Evolutionary conservation across 1,140 invertebrate species (phyloP), one percentile per base, ranked within the genome.

Genomic region (Globodera rostochiensis): DNA sequence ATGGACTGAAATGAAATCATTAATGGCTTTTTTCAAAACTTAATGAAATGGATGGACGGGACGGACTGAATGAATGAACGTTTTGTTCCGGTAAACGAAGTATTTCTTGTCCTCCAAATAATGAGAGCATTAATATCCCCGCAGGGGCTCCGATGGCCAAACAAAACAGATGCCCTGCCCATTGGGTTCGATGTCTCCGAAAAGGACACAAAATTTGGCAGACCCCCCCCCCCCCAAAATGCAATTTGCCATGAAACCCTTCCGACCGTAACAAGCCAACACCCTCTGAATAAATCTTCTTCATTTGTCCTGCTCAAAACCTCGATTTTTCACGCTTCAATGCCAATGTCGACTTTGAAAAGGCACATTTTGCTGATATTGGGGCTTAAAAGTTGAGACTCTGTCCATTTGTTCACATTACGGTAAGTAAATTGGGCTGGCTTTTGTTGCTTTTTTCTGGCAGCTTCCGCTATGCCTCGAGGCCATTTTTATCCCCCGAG

Each of bases 381-480:
- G 57, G 13, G 46, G 73, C 45, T 36, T 25, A 46, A 53, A 53
- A 74, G 19, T 53, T 11, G 8, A 21, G 19, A 8, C 36, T 45
- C 9, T 46, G 19, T 74, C 25, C 73, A 46, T 57, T 57, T 25
- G 25, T 45, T 11, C 57, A 57, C 25, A 47, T 53, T 74, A 53
- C 57, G 57, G 49, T 74, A 53, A n/a, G 11, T 74, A 73, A 73
- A 46, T 53, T 74, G 73, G 49, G 73, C 46, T 53, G n/a, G 49
- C 25, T 53, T 53, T 74, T 74, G 49, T 74, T 74, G n/a, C 25
- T 74, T 73, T 73, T 25, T 25, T 74, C 46, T 13, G 36, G 49
- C 8, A 11, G 57, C 57, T 74, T 74, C 45, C 11, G n/a, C 46
- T 73, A 6, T 36, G 11, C 6, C n/a, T 60, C 13, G 13, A 15